A percentile compares a stretch with the other conserved stretches of the same genome.
Conservation (phyloP, 35 echinoderm and acorn worm genomes). For the Apostichopus parvimensis region DNA sequence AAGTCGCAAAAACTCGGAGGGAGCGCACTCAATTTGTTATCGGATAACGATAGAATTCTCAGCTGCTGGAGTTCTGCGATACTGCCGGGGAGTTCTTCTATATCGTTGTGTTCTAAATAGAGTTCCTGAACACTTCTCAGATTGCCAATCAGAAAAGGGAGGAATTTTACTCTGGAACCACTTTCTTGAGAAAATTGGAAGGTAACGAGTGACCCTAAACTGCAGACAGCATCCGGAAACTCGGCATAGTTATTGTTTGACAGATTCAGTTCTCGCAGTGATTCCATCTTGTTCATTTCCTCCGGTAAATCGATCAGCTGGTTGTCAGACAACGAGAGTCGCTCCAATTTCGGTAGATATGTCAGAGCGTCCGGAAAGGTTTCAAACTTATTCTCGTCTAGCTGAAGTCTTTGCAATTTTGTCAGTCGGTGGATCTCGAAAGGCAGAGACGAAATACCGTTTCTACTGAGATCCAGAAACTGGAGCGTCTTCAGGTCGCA, state of each 20-base stretch:
- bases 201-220: constrained; percentile 53
- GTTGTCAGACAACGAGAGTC: constrained; percentile 69
- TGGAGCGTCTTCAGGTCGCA: constrained; percentile 65
- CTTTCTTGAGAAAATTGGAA: constrained; percentile 66
- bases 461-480: constrained; percentile 68
- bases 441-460: constrained; percentile 62
- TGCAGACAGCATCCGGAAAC: constrained; percentile 78
- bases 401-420: constrained; percentile 53
- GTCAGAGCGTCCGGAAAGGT: constrained; percentile 68
- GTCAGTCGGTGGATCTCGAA: constrained; percentile 56
- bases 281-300: constrained; percentile 59
- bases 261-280: constrained; percentile 65
- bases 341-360: constrained; percentile 43
- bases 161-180: constrained; percentile 53
- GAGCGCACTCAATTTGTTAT: constrained; percentile 69
- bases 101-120: constrained; percentile 70
- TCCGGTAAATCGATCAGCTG: constrained; percentile 66
- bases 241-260: constrained; percentile 73
- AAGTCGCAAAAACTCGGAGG: constrained; percentile 71
- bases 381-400: constrained; percentile 73
- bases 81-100: constrained; percentile 60
- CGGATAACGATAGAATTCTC: constrained; percentile 42
- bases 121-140: constrained; percentile 67
- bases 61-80: constrained; percentile 55
- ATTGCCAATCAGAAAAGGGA: constrained; percentile 67